Conservation (phyloP, 2,797 vertebrate genomes). For the Pagetopsis macropterus region DNA sequence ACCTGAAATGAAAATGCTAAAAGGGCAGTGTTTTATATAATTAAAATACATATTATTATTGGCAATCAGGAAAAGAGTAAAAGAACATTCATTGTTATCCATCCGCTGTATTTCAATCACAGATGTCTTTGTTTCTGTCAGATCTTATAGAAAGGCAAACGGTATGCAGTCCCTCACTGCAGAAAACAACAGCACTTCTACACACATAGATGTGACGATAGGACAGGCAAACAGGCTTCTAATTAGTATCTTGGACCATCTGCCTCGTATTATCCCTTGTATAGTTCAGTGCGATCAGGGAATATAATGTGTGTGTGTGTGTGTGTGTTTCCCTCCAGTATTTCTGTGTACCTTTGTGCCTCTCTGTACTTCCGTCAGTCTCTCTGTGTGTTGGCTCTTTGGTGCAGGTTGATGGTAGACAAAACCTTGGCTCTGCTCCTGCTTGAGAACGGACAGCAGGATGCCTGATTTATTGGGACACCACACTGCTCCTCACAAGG, state of each 20-base stretch:
- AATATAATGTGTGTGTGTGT: conserved; percentile 35
- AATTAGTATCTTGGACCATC: conserved; percentile 79
- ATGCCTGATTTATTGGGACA: conserved; percentile 63
- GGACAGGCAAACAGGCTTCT: conserved; percentile 63
- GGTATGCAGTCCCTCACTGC: conserved; percentile 18
- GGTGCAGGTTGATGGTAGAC: conserved; percentile 50
- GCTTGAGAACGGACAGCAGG: conserved; percentile 50
- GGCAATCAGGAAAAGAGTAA: conserved; percentile 21
- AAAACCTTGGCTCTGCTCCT: conserved; percentile 57
- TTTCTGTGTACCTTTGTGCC: conserved; percentile 36
- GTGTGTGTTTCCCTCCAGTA: conserved; percentile 43
- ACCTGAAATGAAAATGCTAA: conserved; percentile 22
- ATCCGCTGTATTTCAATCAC: conserved; percentile 10
- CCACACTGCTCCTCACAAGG: conserved; percentile 48
- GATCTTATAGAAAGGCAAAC: conserved; percentile 41
- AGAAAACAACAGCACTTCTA: conserved; percentile 46
- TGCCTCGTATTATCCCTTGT: conserved; percentile 65
- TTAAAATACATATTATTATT: conserved; percentile 33
- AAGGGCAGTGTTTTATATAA: conserved; percentile 22
- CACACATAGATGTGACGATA: conserved; percentile 55
- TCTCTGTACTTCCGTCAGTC: conserved; percentile 33
- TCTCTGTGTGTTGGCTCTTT: conserved; percentile 41
- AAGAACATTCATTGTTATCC: conserved; percentile 22
- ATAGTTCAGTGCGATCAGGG: conserved; percentile 56
- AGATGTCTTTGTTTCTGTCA: conserved; percentile 26